Evolutionary conservation across 2,888 invertebrate species (phyloP), one percentile per base, ranked within the genome.

Genomic region (Eupithecia centaureata): DNA sequence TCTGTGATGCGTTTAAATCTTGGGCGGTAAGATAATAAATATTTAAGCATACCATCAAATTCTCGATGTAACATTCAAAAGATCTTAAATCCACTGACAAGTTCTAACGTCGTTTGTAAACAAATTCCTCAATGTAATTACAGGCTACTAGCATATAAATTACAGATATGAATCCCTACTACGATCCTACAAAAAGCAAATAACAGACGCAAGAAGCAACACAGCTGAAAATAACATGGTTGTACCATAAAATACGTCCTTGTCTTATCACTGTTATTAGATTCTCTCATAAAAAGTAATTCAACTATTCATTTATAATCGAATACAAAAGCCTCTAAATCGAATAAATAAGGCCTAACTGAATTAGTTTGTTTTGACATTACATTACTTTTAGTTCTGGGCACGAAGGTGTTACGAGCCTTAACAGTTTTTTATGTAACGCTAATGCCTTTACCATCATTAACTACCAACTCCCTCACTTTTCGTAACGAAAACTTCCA

Each of bases 251-350:
- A n/a, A n/a, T n/a, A 28, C 38, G 47, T 5, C 32, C 64, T 56
- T 18, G 30, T 30, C 57, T 61, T 57, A 68, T 68, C 68, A 64
- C 61, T 51, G 33, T 51, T 54, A 54, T 67, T 67, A 54, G 12
- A 51, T 42, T 38, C 0, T n/a, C 38, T 38, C 38, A 38, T 38
- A 38, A 38, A n/a, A 38, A 7, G 13, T 38, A n/a, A n/a, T 38
- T n/a, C 7, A n/a, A 38, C n/a, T 38, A 38, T n/a, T 5, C n/a
- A 32, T 32, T 32, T 32, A n/a, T 42, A 8, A 42, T 42, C 42
- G 42, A 47, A 47, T 47, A 22, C 42, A 42, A 42, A 42, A 42
- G 18, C 33, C 15, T 1, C 33, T 4, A 13, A 33, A 3, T 12
- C 47, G 22, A 47, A 22, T 22, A 47, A 47, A 47, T 18, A 22